phyloP scores from a whole-genome alignment of 2,797 vertebrate genomes.

The Lacerta viridis region DNA sequence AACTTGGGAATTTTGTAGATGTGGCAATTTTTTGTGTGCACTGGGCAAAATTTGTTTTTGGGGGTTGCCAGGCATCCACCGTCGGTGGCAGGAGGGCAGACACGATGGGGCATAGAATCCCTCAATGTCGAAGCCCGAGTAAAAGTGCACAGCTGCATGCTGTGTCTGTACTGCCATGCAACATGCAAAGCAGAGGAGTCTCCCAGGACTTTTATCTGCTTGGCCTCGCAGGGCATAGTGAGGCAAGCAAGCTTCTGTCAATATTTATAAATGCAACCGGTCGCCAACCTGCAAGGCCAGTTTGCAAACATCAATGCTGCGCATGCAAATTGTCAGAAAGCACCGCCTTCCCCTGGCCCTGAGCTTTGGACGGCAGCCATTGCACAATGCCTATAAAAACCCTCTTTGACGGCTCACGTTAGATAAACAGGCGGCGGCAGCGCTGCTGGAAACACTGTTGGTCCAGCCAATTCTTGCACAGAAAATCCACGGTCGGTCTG shows the following conservation, averaged over 20 bases:
- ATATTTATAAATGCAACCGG: background rate
- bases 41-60: too few relatives aligned
- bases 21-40: too few relatives aligned
- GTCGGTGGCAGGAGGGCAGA: too few relatives aligned
- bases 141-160: background rate
- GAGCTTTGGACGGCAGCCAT: background rate
- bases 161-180: background rate
- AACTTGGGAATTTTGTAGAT: background rate
- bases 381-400: constrained; percentile 14
- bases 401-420: background rate
- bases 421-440: background rate
- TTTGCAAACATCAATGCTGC: background rate
- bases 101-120: background rate
- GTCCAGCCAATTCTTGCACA: background rate
- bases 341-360: background rate
- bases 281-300: background rate
- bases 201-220: background rate
- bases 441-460: background rate
- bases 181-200: background rate
- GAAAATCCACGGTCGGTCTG: too few relatives aligned
- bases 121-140: background rate
- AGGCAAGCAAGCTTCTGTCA: background rate
- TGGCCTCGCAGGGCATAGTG: background rate
- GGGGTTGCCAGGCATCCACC: background rate
- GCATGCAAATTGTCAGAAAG: background rate